A percentile compares a stretch with the other conserved stretches of the same genome.
Conservation (phyloP, 2,113 vertebrate genomes). For the Anser brachyrhynchus region DNA sequence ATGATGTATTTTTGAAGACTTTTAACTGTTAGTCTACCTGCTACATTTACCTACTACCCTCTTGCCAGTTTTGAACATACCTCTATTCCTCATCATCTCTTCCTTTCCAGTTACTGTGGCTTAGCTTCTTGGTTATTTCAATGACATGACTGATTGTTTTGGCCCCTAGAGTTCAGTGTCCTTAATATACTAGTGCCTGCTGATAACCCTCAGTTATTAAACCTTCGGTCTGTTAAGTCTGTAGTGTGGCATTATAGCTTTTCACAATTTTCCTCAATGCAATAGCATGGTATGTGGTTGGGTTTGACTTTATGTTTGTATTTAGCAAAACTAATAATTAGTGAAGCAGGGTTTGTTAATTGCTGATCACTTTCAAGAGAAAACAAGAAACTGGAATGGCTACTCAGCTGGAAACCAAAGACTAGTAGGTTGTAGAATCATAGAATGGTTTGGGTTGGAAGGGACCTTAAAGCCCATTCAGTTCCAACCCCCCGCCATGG, state of each 20-base stretch:
- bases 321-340: neutral
- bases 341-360: neutral
- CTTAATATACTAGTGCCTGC: neutral
- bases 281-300: neutral
- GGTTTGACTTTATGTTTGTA: neutral
- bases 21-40: neutral
- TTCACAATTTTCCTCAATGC: neutral
- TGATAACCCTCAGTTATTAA: neutral
- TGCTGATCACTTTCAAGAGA: neutral
- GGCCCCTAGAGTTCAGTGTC: neutral
- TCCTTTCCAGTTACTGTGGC: neutral
- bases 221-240: neutral
- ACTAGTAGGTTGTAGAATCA: neutral
- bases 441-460: too few relatives aligned
- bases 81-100: neutral
- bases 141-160: neutral
- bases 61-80: neutral
- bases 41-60: neutral
- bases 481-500: too few relatives aligned
- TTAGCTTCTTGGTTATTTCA: neutral
- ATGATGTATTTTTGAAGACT: neutral
- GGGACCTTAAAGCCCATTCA: too few relatives aligned
- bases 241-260: neutral
- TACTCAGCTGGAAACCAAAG: neutral
- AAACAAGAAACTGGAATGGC: neutral